Base-by-base conservation (phyloP, 1,140 invertebrate genomes). In the Cyclargus thomasi region DNA sequence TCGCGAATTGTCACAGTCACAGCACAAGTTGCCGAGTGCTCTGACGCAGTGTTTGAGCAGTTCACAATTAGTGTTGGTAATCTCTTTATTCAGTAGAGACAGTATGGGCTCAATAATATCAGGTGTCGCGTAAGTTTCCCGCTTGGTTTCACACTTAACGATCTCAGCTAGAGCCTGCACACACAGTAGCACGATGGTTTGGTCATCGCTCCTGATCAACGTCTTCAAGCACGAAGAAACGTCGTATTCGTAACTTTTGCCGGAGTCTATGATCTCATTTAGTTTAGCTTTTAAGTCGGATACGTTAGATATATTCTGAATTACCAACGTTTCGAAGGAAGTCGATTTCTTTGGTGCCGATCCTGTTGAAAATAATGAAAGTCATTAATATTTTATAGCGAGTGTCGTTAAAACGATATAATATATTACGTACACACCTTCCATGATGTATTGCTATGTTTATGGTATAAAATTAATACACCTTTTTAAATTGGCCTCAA, bases 11-110 rank as follows among this genome's bases (percentile, higher is more conserved):
- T 96, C 94, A 91, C 97, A 97, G 78, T 97, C 95, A 86, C 95
- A 97, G 76, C 95, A 97, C 74, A 97, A 94, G 85, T 98, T 98
- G 59, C 96, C 96, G 20, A 98, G 86, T 6, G 96, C 96, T 76
- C 97, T 92, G 71, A 95, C 95, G 18, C 93, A 92, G 79, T 97
- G 96, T 68, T 93, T 94, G 21, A 93, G 78, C 22, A 94, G 74
- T 65, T 94, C 91, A 68, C 92, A 81, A 66, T 92, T 92, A n/a
- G 85, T 80, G 8, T 69, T 21, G 73, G 81, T 76, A 75, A 80
- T 70, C 36, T 86, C 79, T 64, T 79, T 79, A 20, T 74, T 71
- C 72, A 94, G 77, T 69, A 94, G 85, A 53, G 91, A 78, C 35
- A 95, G 80, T 55, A 95, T 89, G 36, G 86, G 87, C 55, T 91